Evolutionary conservation across 2,888 invertebrate genomes (phyloP).

Genomic region (Patella depressa): DNA sequence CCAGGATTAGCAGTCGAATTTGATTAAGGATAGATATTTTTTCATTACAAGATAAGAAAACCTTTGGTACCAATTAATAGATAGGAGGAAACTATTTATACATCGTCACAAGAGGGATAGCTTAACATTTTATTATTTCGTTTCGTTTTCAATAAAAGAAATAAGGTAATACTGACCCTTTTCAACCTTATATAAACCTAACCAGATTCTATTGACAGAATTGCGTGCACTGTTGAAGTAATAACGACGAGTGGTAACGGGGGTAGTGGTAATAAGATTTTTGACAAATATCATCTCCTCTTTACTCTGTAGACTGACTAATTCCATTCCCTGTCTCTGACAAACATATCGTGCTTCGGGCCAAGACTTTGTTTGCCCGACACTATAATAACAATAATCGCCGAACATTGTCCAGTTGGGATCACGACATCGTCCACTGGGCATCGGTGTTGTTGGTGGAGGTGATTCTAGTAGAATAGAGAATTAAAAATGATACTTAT

Average conservation of each 20-base stretch:
- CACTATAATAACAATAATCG: conserved; percentile 21
- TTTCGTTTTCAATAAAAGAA: too few species aligned
- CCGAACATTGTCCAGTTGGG: conserved; percentile 5
- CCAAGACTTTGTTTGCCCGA: conserved; percentile 15
- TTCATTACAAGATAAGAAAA: too few species aligned
- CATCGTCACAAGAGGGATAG: too few species aligned
- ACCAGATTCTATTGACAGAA: background rate
- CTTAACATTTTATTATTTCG: too few species aligned
- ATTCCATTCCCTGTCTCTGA: conserved; percentile 13
- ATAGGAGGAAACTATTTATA: too few species aligned
- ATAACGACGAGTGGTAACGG: background rate
- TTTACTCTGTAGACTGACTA: conserved; percentile 20
- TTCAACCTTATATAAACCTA: background rate
- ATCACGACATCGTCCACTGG: conserved; percentile 18
- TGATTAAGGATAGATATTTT: too few species aligned
- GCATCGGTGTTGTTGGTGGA: conserved; percentile 4
- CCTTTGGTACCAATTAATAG: too few species aligned
- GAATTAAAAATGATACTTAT: too few species aligned
- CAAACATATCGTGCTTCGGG: conserved; percentile 25
- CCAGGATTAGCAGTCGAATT: too few species aligned
- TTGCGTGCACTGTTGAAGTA: background rate
- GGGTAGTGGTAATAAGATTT: background rate
- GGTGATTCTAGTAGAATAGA: background rate
- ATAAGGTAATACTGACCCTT: background rate
- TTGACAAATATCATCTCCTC: background rate